These are phyloP conservation scores for Azorinus chamasolen DNA, from an alignment of 2,888 invertebrate genomes.

Conservation along the genomic window DNA sequence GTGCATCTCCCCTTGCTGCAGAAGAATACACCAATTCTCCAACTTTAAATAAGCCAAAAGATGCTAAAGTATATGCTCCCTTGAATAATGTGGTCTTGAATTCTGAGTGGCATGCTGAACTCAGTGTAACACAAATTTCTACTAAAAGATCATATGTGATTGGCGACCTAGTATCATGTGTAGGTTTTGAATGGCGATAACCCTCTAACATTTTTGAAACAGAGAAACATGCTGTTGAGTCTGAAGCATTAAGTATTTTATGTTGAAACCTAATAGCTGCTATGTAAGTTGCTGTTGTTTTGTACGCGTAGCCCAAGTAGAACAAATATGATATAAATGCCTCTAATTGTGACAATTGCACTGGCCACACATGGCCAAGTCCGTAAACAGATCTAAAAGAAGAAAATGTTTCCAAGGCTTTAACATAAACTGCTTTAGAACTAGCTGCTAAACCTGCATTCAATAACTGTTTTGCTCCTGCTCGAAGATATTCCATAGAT, in stretches of 20 bases:
- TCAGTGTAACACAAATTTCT: not conserved
- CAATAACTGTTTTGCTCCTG: constrained; percentile 14
- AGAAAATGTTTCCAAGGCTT: constrained; percentile 13
- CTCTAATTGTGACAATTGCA: constrained; percentile 12
- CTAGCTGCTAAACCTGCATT: constrained; percentile 10
- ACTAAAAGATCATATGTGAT: constrained; percentile 8
- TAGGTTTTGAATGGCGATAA: not conserved
- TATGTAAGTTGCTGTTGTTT: constrained; percentile 14
- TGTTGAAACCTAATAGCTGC: constrained; percentile 16
- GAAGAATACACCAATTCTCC: not conserved
- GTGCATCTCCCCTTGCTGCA: not conserved
- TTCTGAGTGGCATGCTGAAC: not conserved
- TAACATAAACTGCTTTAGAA: constrained; percentile 9
- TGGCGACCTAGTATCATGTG: constrained; percentile 5
- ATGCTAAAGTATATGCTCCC: constrained; percentile 1
- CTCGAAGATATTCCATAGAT: constrained; percentile 42
- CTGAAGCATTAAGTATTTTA: not conserved
- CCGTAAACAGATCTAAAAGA: not conserved
- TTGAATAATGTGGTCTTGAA: constrained; percentile 12
- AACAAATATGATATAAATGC: constrained; percentile 11
- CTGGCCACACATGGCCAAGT: constrained; percentile 1
- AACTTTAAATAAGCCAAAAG: constrained; percentile 8
- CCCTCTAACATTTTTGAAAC: constrained; percentile 22
- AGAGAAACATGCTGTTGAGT: constrained; percentile 10
- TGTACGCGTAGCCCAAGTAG: constrained; percentile 13